These are phyloP conservation scores for Calameuta filiformis DNA, from an alignment of 2,888 invertebrate genomes.

Conservation along the genomic window DNA sequence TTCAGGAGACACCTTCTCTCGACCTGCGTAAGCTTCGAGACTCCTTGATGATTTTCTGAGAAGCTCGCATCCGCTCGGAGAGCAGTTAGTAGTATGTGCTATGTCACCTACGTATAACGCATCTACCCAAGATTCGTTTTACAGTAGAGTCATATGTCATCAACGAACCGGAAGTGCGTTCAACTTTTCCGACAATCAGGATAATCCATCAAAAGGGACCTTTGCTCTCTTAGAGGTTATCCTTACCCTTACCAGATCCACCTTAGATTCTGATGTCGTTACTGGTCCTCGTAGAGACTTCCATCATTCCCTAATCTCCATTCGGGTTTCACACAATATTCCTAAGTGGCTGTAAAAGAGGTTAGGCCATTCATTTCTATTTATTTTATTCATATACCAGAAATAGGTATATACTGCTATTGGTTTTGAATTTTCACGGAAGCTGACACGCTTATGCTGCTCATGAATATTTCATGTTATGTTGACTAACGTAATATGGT, in stretches of 20 bases:
- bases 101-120: not conserved
- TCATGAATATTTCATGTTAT: not conserved
- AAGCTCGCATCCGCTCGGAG: slow-evolving; percentile 5
- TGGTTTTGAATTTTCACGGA: too few relatives aligned
- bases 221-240: not conserved
- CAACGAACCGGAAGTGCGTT: slow-evolving; percentile 21
- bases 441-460: not conserved
- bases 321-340: not conserved
- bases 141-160: slow-evolving; percentile 4
- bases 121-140: slow-evolving; percentile 8
- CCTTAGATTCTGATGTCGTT: slow-evolving; percentile 13
- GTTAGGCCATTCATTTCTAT: not conserved
- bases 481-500: not conserved
- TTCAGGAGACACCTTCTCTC: not conserved
- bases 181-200: slow-evolving; percentile 4
- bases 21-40: not conserved
- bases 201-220: not conserved
- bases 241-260: not conserved
- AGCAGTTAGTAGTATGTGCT: slow-evolving; percentile 1
- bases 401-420: not conserved
- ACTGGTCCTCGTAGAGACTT: slow-evolving; percentile 17
- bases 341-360: not conserved
- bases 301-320: not conserved
- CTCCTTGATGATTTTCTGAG: not conserved
- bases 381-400: not conserved